Evolutionary conservation across 1,140 invertebrate species (phyloP).

Genomic region (Tigriopus japonicus): DNA sequence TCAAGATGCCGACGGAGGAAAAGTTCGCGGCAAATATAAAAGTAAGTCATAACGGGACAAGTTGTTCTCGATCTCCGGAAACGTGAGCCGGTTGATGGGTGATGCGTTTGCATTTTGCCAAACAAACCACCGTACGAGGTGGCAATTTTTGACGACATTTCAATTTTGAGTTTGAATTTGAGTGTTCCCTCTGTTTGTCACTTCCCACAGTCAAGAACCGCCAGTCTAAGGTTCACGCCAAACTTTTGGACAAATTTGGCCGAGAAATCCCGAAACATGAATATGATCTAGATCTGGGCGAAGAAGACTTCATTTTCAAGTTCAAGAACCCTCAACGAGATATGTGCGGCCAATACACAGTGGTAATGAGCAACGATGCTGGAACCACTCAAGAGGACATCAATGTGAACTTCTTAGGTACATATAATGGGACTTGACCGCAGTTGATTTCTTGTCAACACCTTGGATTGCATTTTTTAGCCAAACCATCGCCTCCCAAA

Average conservation of each 20-base stretch:
- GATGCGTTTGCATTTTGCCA: background rate
- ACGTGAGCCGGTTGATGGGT: background rate
- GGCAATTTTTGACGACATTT: background rate
- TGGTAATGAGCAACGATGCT: background rate
- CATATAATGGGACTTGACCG: background rate
- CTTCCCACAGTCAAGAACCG: conserved; percentile 24
- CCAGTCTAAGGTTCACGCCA: conserved; percentile 65
- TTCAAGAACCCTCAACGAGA: conserved; percentile 51
- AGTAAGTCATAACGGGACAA: background rate
- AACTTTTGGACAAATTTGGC: conserved; percentile 59
- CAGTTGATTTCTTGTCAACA: background rate
- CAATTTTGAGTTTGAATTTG: no score
- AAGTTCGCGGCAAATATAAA: background rate
- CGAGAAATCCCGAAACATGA: conserved; percentile 66
- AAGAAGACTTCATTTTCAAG: conserved; percentile 71
- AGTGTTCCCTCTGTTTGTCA: no score
- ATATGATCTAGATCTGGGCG: conserved; percentile 65
- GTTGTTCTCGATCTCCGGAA: background rate
- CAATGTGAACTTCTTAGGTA: conserved; percentile 17
- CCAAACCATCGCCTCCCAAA: conserved; percentile 62
- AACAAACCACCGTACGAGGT: background rate
- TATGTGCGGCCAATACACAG: background rate
- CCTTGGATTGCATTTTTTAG: conserved; percentile 27
- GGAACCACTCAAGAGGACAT: background rate
- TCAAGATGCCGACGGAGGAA: conserved; percentile 32